Percentiles rank a stretch among this genome's conserved stretches.
phyloP scores from a whole-genome alignment of 2,113 vertebrate genomes.

The Phalacrocorax carbo region DNA sequence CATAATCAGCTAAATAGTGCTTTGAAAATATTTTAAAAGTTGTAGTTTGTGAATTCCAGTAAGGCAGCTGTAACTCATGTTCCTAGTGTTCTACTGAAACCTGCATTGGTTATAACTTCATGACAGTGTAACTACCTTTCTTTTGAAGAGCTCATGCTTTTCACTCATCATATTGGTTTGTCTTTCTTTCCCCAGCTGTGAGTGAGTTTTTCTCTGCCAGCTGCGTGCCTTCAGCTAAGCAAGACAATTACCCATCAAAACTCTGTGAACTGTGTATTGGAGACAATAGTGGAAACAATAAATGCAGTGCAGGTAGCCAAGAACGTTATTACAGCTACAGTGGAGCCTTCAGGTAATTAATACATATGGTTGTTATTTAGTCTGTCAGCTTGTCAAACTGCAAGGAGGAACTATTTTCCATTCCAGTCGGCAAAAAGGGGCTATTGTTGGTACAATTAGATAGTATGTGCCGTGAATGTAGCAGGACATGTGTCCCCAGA shows the following conservation, averaged over 20 bases:
- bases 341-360: conserved; percentile 89
- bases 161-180: neutral
- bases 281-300: conserved; percentile 75
- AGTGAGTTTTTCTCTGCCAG: conserved; percentile 87
- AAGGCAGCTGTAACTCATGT: neutral
- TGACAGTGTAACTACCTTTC: neutral
- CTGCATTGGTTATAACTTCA: neutral
- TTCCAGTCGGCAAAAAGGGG: neutral
- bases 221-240: conserved; percentile 86
- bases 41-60: neutral
- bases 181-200: conserved; percentile 74
- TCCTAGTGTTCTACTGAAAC: neutral
- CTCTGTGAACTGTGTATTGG: conserved; percentile 87
- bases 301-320: conserved; percentile 81
- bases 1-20: neutral
- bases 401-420: neutral
- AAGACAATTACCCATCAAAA: conserved; percentile 74
- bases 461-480: neutral
- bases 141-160: neutral
- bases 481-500: neutral
- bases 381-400: neutral
- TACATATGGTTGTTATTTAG: neutral
- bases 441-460: neutral
- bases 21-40: neutral
- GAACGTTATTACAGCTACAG: conserved; percentile 86